Evolutionary conservation across 35 echinoderm and acorn worm species (phyloP).

Genomic region (Amphiura filiformis): DNA sequence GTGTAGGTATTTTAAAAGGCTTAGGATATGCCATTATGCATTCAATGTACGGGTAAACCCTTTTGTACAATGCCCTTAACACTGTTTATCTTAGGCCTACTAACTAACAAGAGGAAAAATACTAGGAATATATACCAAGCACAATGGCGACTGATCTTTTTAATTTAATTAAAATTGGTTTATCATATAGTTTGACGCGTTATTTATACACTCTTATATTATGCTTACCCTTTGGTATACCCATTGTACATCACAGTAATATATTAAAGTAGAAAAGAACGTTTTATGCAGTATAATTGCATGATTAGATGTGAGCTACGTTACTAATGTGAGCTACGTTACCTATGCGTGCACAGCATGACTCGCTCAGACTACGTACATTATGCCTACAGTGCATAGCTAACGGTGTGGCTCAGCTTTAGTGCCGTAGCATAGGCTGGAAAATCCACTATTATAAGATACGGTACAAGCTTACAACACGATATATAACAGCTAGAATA

Average conservation of each 20-base stretch:
- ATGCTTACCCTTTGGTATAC: neutral
- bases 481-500: neutral
- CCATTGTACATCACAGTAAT: neutral
- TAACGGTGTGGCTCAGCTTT: neutral
- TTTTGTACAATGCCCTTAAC: too few species aligned
- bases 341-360: neutral
- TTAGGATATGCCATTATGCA: too few species aligned
- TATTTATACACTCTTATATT: neutral
- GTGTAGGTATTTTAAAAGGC: too few species aligned
- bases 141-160: too few species aligned
- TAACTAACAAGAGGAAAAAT: too few species aligned
- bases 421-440: neutral
- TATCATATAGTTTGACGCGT: too few species aligned
- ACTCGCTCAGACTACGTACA: neutral
- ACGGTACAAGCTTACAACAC: neutral
- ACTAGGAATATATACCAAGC: too few species aligned
- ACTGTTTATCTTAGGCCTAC: too few species aligned
- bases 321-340: neutral
- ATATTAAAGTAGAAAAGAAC: neutral
- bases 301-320: neutral
- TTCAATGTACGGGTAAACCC: too few species aligned
- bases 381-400: neutral
- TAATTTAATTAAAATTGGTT: too few species aligned
- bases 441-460: neutral
- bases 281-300: neutral